phyloP scores from a whole-genome alignment of 2,797 vertebrate genomes.

The Microchirus variegatus region DNA sequence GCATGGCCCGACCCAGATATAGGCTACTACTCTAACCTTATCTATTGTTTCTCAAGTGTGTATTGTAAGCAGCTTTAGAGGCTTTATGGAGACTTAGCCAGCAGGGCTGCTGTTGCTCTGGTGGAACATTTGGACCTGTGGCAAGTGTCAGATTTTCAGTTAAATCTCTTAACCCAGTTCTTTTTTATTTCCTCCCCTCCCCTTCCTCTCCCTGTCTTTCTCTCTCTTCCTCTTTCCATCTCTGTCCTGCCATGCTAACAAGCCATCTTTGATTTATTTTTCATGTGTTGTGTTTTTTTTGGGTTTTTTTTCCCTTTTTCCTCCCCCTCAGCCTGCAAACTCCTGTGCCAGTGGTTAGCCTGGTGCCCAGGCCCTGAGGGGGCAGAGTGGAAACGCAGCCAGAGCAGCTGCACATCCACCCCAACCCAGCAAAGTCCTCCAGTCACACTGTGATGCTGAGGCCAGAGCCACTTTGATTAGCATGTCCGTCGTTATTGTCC shows the following conservation, averaged over 20 bases:
- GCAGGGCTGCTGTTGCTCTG: slow-evolving; percentile 68
- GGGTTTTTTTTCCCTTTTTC: slow-evolving; percentile 25
- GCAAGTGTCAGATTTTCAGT: slow-evolving; percentile 80
- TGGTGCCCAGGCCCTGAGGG: slow-evolving; percentile 63
- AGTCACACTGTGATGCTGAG: slow-evolving; percentile 58
- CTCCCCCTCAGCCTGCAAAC: slow-evolving; percentile 46
- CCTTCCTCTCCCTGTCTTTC: slow-evolving; percentile 24
- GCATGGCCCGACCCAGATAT: slow-evolving; percentile 59
- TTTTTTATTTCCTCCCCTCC: slow-evolving; percentile 13
- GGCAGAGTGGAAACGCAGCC: slow-evolving; percentile 47
- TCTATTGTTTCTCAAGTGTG: slow-evolving; percentile 80
- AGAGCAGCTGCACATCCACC: slow-evolving; percentile 70
- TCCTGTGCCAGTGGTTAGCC: slow-evolving; percentile 66
- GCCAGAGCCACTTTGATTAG: slow-evolving; percentile 73
- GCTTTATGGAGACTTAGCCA: slow-evolving; percentile 75
- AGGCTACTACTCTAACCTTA: slow-evolving; percentile 68
- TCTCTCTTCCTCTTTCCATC: slow-evolving; percentile 24
- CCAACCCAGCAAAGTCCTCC: slow-evolving; percentile 55
- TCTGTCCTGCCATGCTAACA: slow-evolving; percentile 66
- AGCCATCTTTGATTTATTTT: slow-evolving; percentile 77
- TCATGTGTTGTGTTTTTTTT: slow-evolving; percentile 71
- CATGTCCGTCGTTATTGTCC: slow-evolving; percentile 69
- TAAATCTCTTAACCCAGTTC: slow-evolving; percentile 80
- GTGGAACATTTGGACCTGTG: slow-evolving; percentile 77
- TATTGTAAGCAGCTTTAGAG: slow-evolving; percentile 77